phyloP scores from a whole-genome alignment of 2,113 vertebrate species.

The Gorsachius goisagi region DNA sequence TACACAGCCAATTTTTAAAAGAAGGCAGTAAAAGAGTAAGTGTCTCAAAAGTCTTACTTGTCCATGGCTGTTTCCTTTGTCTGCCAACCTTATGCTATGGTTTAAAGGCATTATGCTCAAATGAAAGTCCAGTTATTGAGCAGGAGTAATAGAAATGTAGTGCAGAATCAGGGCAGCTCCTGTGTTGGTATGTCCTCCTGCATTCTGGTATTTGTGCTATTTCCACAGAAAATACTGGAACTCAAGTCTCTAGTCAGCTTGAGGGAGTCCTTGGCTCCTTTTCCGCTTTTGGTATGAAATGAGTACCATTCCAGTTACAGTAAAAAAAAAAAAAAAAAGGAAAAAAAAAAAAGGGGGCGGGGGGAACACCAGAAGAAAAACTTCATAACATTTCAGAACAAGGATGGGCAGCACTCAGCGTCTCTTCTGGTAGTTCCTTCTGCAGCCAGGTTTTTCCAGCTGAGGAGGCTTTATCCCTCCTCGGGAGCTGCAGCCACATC shows the following conservation, averaged over 20 bases:
- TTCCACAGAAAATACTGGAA: constrained; percentile 36
- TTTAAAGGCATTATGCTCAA: not conserved
- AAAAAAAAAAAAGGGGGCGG: not conserved
- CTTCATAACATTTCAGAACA: constrained; percentile 1
- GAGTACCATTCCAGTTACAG: not conserved
- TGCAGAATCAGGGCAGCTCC: not conserved
- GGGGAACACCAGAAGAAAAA: not conserved
- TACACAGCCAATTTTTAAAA: not conserved
- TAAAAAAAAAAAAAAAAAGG: too few species aligned
- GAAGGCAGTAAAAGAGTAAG: not conserved
- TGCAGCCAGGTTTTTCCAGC: constrained; percentile 33
- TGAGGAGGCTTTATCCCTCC: not conserved
- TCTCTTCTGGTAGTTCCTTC: not conserved
- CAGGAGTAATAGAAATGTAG: not conserved
- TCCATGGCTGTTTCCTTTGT: not conserved
- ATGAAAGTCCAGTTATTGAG: not conserved
- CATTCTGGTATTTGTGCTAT: not conserved
- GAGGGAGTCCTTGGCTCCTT: constrained; percentile 2
- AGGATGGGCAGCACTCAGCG: not conserved
- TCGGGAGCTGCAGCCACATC: not conserved
- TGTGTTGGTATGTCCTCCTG: not conserved
- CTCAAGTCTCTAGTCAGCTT: not conserved
- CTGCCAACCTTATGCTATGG: not conserved
- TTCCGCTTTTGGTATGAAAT: not conserved
- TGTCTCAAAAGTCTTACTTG: not conserved